These are phyloP conservation scores for Athetis lepigone DNA, from an alignment of 2,888 invertebrate genomes.

Conservation along the genomic window DNA sequence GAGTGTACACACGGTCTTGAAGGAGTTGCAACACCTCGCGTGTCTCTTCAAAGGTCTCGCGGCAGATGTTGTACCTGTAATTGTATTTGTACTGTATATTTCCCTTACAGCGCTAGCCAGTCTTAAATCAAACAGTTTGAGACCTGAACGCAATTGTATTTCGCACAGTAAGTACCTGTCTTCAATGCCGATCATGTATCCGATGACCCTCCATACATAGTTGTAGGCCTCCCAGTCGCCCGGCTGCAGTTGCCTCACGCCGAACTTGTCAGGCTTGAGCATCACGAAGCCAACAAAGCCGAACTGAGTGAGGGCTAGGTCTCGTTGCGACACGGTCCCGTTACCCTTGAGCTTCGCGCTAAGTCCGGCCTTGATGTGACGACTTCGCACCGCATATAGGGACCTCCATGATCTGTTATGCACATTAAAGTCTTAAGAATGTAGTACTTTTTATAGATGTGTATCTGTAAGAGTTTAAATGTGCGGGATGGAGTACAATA, in stretches of 20 bases:
- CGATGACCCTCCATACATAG: constrained; percentile 96
- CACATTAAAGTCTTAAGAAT: no score
- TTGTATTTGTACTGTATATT: not conserved
- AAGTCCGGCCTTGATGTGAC: constrained; percentile 92
- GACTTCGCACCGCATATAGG: constrained; percentile 91
- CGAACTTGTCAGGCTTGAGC: constrained; percentile 91
- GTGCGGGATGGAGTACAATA: no score
- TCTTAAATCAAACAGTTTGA: no score
- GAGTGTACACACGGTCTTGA: constrained; percentile 91
- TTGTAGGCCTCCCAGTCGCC: constrained; percentile 94
- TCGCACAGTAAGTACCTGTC: constrained; percentile 91
- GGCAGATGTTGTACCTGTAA: constrained; percentile 93
- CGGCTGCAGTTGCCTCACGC: constrained; percentile 90
- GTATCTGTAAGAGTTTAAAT: no score
- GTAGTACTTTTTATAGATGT: no score
- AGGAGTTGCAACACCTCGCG: constrained; percentile 90
- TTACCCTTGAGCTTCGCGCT: constrained; percentile 82
- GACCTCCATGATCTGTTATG: constrained; percentile 92
- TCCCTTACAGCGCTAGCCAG: not conserved
- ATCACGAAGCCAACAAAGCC: constrained; percentile 95
- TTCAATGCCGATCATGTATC: constrained; percentile 95
- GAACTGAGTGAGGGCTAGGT: constrained; percentile 96
- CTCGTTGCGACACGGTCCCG: constrained; percentile 94
- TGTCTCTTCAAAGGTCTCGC: constrained; percentile 91
- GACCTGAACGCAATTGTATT: not conserved